phyloP scores from a whole-genome alignment of 2,797 vertebrate species.

The Gila robusta region DNA sequence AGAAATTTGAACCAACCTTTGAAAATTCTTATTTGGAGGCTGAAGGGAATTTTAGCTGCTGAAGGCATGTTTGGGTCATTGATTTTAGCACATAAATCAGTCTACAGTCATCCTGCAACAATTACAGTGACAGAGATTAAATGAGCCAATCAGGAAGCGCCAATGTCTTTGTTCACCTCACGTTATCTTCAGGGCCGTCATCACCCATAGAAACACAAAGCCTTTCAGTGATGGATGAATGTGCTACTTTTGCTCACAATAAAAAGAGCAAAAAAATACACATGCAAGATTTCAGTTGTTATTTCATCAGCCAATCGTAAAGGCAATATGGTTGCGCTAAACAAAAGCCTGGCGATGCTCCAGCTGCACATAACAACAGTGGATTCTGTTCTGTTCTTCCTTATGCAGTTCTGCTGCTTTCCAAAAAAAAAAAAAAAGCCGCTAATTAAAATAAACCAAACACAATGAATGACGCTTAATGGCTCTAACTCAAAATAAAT shows the following conservation, averaged over 20 bases:
- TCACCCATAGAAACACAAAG: conserved; percentile 59
- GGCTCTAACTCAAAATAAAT: conserved; percentile 58
- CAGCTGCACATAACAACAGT: conserved; percentile 44
- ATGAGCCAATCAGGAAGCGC: conserved; percentile 64
- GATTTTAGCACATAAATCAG: conserved; percentile 67
- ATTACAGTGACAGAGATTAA: conserved; percentile 65
- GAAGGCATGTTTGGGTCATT: conserved; percentile 54
- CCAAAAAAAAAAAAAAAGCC: conserved; percentile 36
- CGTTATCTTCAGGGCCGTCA: conserved; percentile 64
- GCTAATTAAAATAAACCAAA: conserved; percentile 68
- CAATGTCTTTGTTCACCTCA: conserved; percentile 64
- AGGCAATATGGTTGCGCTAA: conserved; percentile 51
- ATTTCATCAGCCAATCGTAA: conserved; percentile 60
- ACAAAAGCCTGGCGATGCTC: conserved; percentile 59
- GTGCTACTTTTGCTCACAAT: conserved; percentile 48
- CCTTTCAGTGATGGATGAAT: conserved; percentile 63
- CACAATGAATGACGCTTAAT: conserved; percentile 66
- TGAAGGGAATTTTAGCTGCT: conserved; percentile 22
- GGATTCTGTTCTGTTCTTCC: conserved; percentile 38
- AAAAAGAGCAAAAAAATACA: conserved; percentile 36
- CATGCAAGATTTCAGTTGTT: conserved; percentile 52
- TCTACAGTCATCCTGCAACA: conserved; percentile 57
- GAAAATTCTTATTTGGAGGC: conserved; percentile 9
- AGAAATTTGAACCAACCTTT: background rate
- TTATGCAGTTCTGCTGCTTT: conserved; percentile 36